Percentiles rank a stretch among this genome's conserved stretches.
phyloP scores from a whole-genome alignment of 2,113 vertebrate genomes.

The Hepsetus odoe region DNA sequence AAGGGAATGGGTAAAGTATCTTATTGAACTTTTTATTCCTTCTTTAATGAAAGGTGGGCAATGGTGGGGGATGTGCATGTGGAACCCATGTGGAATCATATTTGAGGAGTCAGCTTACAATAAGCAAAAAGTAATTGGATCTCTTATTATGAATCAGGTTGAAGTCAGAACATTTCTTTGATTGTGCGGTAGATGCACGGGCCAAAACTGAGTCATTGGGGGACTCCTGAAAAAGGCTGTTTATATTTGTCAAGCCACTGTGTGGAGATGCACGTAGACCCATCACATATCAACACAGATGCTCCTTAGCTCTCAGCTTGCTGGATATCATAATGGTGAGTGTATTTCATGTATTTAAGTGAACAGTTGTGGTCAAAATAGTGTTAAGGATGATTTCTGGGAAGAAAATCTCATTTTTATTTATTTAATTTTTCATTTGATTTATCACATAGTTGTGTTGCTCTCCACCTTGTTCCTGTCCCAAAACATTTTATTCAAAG shows the following conservation, averaged over 20 bases:
- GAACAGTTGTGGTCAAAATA: too few species aligned
- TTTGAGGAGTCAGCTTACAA: background rate
- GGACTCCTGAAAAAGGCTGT: slow-evolving; percentile 29
- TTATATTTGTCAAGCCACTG: slow-evolving; percentile 36
- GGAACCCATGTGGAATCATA: background rate
- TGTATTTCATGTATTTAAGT: too few species aligned
- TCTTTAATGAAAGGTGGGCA: slow-evolving; percentile 2
- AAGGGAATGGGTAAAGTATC: background rate
- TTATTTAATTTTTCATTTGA: too few species aligned
- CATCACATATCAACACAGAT: background rate
- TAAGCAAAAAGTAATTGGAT: background rate
- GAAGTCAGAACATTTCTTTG: slow-evolving; percentile 40
- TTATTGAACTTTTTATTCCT: slow-evolving; percentile 11
- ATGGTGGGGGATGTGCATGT: background rate
- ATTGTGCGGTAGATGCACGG: slow-evolving; percentile 23
- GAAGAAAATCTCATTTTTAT: too few species aligned
- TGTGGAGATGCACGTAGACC: slow-evolving; percentile 40
- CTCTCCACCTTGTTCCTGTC: too few species aligned
- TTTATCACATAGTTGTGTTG: too few species aligned
- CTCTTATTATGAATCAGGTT: slow-evolving; percentile 38
- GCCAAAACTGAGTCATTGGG: slow-evolving; percentile 33
- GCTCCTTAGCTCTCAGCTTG: background rate
- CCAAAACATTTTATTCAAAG: too few species aligned
- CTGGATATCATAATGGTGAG: background rate
- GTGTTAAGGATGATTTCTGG: too few species aligned